Evolutionary conservation across 2,113 vertebrate genomes (phyloP).

Genomic region (Sakesphorus luctuosus): DNA sequence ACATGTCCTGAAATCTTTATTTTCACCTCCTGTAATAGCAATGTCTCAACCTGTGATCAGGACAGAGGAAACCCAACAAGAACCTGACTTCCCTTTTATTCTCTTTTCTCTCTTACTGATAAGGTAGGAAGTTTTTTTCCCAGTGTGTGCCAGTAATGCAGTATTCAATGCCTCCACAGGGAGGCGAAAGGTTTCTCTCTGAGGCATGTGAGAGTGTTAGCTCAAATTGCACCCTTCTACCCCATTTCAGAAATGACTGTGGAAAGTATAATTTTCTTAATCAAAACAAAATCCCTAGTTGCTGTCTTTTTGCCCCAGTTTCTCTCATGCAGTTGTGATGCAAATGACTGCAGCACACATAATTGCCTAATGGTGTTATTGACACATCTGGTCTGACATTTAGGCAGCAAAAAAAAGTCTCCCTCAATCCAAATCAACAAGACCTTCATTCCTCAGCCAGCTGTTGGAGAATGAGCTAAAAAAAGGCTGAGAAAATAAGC

Average conservation of each 20-base stretch:
- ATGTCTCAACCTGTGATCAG: not conserved
- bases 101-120: not conserved
- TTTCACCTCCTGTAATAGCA: not conserved
- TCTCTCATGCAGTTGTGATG: not conserved
- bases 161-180: not conserved
- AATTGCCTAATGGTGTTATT: not conserved
- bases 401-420: not conserved
- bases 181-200: not conserved
- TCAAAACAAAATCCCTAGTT: conserved; percentile 6
- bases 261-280: conserved; percentile 7
- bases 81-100: not conserved
- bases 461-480: not conserved
- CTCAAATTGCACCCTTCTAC: conserved; percentile 14
- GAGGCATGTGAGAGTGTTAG: not conserved
- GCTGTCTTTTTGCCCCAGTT: not conserved
- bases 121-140: not conserved
- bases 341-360: not conserved
- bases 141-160: not conserved
- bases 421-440: not conserved
- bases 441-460: not conserved
- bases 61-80: not conserved
- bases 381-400: not conserved
- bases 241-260: not conserved
- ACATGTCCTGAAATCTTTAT: not conserved
- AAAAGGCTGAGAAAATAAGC: not conserved